Evolutionary conservation across 2,888 invertebrate species (phyloP), one percentile per base, ranked within the genome.

Genomic region (Byasa hedistus): DNA sequence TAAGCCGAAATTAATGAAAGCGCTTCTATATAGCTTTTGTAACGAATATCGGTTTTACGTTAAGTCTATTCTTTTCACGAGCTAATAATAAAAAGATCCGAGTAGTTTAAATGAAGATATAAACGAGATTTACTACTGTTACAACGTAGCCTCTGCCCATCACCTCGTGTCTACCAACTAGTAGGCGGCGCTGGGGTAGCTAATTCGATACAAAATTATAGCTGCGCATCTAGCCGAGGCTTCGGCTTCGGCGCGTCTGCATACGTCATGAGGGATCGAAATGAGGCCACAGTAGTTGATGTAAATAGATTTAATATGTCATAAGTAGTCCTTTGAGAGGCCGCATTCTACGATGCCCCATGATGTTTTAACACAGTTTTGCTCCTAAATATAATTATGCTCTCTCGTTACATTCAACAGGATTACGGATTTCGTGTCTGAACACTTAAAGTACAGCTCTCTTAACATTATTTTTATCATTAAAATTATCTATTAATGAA

Each of bases 361-460:
- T 79, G 80, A 77, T 76, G 68, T 70, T 70, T 70, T 73, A 80
- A 83, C 84, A 85, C 81, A 80, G 72, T 77, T 76, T 78, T 76
- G 74, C 76, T 79, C 64, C 62, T 68, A 68, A 44, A 63, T 59
- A 64, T 64, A 79, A 78, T 82, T 80, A 22, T 79, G 82, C 78
- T 83, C 79, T 83, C 79, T 78, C 80, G 79, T 87, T 85, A 87
- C 89, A 86, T 81, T 83, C 77, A 84, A 89, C 85, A 83, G 79
- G 83, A 85, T 82, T 86, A 82, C 82, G 84, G 78, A 84, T 84
- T 80, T 84, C 83, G 85, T 88, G 89, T 89, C 89, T 89, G 89
- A 91, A 91, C 91, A 91, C 91, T 91, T 91, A 91, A 91, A 91
- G 91, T 91, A 91, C 91, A 89, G 88, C 87, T 89, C 89, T 91